Evolutionary conservation across 1,140 invertebrate species (phyloP), one percentile per base, ranked within the genome.

Genomic region (Dreissena polymorpha): DNA sequence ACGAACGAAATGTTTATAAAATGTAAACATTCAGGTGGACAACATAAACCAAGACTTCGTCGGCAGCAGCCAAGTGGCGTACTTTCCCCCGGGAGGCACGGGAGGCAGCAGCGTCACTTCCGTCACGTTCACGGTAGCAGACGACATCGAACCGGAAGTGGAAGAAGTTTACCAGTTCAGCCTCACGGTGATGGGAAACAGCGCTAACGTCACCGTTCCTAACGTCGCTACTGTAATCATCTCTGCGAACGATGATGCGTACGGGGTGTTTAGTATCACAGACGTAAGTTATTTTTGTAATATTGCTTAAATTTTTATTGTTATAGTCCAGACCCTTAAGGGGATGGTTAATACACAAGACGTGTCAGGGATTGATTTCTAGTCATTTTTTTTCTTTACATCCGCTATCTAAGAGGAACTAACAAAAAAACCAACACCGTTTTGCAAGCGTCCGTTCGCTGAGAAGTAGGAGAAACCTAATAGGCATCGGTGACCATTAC

Each of bases 201-300:
- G 55, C 13, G 76, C 83, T 23, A 85, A 25, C 0, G 82, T 90
- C 6, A 88, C 74, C 1, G 21, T 71, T 13, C 90, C 88, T 10
- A 83, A 64, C 49, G 80, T 80, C 10, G 85, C 89, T 13, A 80
- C 75, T 16, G 86, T 92, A 3, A 90, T 83, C 50, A 90, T 92
- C 25, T 57, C 72, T 18, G 90, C 91, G 53, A 93, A 90, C 83
- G 92, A 93, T 88, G 90, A 92, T 87, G 90, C 89, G 12, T 91
- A 89, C 88, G 92, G 92, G 67, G 87, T 91, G 8, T 91, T 92
- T 78, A 85, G 86, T 50, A 89, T 92, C 67, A 18, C 77, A 68
- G 84, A 89, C 80, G 90, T 91, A 83, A 84, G 85, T 86, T 39
- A 23, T n/a, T 57, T 49, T 16, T 16, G 18, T 39, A 39, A 39